A percentile compares a stretch with the other conserved stretches of the same genome.
Conservation (phyloP, 2,888 invertebrate species). For the Parnassius smintheus region DNA sequence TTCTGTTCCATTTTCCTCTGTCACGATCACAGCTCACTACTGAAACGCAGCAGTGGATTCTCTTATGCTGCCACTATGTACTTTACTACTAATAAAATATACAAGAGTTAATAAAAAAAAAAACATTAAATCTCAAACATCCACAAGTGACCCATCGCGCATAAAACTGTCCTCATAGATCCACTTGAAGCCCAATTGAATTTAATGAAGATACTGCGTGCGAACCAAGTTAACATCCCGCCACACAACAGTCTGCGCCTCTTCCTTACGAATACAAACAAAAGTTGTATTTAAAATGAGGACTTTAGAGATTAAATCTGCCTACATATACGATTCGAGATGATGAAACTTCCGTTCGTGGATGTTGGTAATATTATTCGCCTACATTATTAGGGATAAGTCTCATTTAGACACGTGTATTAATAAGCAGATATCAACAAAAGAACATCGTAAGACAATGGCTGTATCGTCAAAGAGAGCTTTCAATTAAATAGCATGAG, state of each 20-base stretch:
- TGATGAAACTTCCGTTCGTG: conserved; percentile 3
- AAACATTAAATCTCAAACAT: neutral
- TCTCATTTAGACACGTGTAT: conserved; percentile 3
- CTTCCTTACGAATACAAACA: conserved; percentile 9
- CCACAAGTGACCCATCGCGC: conserved; percentile 5
- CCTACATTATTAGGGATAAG: neutral
- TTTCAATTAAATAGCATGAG: conserved; percentile 6
- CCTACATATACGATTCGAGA: neutral
- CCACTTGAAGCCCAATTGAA: conserved; percentile 62
- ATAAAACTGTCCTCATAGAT: conserved; percentile 36
- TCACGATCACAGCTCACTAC: too few species aligned
- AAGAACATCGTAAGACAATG: conserved; percentile 13
- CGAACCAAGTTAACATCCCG: conserved; percentile 37
- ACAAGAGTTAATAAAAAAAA: neutral
- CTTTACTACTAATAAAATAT: too few species aligned
- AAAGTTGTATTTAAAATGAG: neutral
- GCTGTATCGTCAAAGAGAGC: conserved; percentile 10
- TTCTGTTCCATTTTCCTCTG: too few species aligned
- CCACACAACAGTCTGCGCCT: conserved; percentile 28
- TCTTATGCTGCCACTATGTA: too few species aligned
- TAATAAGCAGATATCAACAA: conserved; percentile 17
- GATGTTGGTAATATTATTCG: neutral
- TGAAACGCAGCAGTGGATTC: too few species aligned
- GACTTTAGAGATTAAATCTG: conserved; percentile 1
- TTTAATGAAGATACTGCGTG: conserved; percentile 56